Base-by-base conservation (phyloP, 2,797 vertebrate species). In the Lagocephalus sceleratus region DNA sequence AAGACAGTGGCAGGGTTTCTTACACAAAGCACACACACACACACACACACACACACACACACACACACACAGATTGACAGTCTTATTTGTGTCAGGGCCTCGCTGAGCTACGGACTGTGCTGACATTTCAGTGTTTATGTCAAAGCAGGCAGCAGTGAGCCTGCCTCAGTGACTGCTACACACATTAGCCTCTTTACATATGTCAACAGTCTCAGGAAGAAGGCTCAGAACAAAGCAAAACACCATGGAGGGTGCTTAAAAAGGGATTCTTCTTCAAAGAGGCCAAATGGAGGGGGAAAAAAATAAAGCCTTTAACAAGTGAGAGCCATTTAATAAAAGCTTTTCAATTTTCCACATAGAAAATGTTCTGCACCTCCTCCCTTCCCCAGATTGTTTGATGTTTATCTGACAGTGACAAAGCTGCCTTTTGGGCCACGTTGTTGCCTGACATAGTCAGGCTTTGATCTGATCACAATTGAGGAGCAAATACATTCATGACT, bases 121-220 rank as follows among this genome's bases (percentile, higher is more conserved):
- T 78, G 68, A 79, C 77, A 79, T 81, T 76, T 82, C 56, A 67
- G 81, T 78, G 72, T 82, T 79, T 77, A 75, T 69, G 82, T 78
- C 65, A 76, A 76, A 81, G 62, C 40, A 67, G 54, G 71, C 8
- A 73, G 26, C 62, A 50, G 39, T 1, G 39, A 47, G 60, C 29
- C 61, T 65, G 55, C 47, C 42, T 73, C 54, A 56, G 63, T 76
- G 69, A 80, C 60, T 71, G 46, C 29, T 67, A 68, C 69, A 84
- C 50, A 61, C 66, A 84, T 86, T 81, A 82, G 73, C 61, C 64
- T 75, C 68, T 76, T 82, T 73, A 78, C 76, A 81, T 72, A 73
- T 71, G 73, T 76, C 78, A 81, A 72, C 71, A 76, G 63, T 75
- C 41, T 45, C 53, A 39, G 48, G 38, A 69, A 63, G 60, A 72